These are phyloP conservation scores for Lycodopsis pacificus DNA, from an alignment of 2,797 vertebrate genomes.

Conservation along the genomic window DNA sequence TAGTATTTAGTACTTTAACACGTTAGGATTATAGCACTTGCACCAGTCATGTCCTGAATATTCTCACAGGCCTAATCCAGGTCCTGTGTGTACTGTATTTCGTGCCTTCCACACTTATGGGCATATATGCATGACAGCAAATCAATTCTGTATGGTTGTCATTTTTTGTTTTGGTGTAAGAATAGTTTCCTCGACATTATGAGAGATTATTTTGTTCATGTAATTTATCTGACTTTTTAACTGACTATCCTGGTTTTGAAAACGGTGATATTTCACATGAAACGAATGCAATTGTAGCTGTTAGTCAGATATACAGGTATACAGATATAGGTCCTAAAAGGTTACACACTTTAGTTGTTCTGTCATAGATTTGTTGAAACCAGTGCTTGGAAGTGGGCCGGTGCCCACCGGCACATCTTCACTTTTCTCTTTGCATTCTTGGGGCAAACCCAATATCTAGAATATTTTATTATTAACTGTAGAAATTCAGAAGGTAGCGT, in stretches of 20 bases:
- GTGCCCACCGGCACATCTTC: too few species aligned
- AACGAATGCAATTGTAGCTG: neutral
- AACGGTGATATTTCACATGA: neutral
- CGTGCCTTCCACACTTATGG: neutral
- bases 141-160: too few species aligned
- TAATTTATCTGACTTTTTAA: too few species aligned
- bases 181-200: too few species aligned
- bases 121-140: too few species aligned
- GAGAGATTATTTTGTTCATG: too few species aligned
- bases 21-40: constrained; percentile 42
- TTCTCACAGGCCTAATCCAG: constrained; percentile 31
- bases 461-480: too few species aligned
- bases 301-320: neutral
- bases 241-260: too few species aligned
- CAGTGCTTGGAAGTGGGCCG: neutral
- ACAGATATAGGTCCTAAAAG: neutral
- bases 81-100: neutral
- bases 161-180: too few species aligned
- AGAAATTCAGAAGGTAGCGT: too few species aligned
- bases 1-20: constrained; percentile 39
- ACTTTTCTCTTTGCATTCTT: too few species aligned
- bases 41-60: constrained; percentile 29
- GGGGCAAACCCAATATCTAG: too few species aligned
- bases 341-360: neutral
- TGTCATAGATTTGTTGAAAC: neutral